These are phyloP conservation scores for Nymphicus hollandicus DNA, from an alignment of 2,113 vertebrate species.

Conservation along the genomic window DNA sequence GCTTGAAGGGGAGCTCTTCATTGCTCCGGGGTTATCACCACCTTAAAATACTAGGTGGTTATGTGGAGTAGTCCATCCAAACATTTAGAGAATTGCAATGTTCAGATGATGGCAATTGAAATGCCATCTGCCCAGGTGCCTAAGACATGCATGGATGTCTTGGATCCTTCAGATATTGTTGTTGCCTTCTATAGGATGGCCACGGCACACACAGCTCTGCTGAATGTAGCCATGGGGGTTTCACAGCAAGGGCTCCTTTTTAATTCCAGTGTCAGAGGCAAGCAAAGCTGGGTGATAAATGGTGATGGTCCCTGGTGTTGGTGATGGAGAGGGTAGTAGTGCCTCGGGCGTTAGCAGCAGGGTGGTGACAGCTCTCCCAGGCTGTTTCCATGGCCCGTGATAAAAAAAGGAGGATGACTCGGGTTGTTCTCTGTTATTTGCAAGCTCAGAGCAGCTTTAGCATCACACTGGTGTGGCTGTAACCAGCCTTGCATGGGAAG, in stretches of 20 bases:
- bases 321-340: not conserved
- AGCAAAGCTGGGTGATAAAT: not conserved
- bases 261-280: not conserved
- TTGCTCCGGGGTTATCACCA: not conserved
- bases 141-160: fast-evolving
- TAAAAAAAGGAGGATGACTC: not conserved
- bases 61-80: not conserved
- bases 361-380: not conserved
- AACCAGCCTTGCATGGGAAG: fast-evolving
- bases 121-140: not conserved
- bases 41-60: not conserved
- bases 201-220: fast-evolving
- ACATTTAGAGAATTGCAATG: no score
- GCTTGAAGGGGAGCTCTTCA: not conserved
- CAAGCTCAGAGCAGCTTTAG: not conserved
- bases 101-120: not conserved
- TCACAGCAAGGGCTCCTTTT: not conserved
- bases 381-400: fast-evolving
- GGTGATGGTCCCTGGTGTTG: not conserved
- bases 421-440: not conserved
- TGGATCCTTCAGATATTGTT: not conserved
- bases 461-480: fast-evolving
- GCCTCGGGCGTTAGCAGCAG: not conserved
- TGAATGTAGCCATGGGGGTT: fast-evolving
- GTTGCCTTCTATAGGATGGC: not conserved